phyloP scores from a whole-genome alignment of 1,140 invertebrate genomes.

The Macrostomum lignano region DNA sequence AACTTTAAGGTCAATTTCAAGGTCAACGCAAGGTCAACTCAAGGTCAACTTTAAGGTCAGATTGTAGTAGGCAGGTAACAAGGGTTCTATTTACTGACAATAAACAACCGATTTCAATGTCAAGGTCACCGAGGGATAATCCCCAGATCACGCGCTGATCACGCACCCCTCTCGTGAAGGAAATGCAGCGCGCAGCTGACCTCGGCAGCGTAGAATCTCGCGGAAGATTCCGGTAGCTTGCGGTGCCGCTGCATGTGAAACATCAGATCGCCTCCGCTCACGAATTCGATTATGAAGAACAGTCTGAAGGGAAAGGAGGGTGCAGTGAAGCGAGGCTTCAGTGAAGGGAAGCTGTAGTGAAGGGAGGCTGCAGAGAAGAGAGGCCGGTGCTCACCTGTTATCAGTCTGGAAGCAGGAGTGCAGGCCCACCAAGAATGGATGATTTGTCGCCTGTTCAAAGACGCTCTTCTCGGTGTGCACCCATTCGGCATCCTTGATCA shows the following conservation, averaged over 20 bases:
- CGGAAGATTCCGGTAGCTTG: conserved; percentile 68
- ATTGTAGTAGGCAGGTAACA: too few relatives aligned
- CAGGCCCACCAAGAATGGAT: conserved; percentile 88
- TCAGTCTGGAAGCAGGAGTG: conserved; percentile 84
- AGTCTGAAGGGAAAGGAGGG: conserved; percentile 33
- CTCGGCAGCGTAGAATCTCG: conserved; percentile 84
- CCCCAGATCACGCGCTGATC: too few relatives aligned
- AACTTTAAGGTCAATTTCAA: too few relatives aligned
- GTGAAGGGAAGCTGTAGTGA: neutral
- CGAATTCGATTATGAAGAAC: conserved; percentile 98
- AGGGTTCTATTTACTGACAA: too few relatives aligned
- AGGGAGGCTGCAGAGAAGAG: too few relatives aligned
- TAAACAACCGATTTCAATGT: too few relatives aligned
- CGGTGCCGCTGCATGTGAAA: conserved; percentile 96
- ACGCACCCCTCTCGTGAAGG: conserved; percentile 42
- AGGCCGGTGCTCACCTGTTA: too few relatives aligned
- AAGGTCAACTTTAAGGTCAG: too few relatives aligned
- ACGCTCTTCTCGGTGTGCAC: conserved; percentile 99
- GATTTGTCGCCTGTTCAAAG: conserved; percentile 99
- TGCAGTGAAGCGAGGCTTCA: neutral
- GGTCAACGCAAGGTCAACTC: too few relatives aligned
- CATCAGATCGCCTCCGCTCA: conserved; percentile 92
- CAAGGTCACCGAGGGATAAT: too few relatives aligned
- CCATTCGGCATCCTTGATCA: conserved; percentile 72
- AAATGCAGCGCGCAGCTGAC: conserved; percentile 94